Conservation (phyloP, 2,113 vertebrate species). For the Rutilus rutilus region DNA sequence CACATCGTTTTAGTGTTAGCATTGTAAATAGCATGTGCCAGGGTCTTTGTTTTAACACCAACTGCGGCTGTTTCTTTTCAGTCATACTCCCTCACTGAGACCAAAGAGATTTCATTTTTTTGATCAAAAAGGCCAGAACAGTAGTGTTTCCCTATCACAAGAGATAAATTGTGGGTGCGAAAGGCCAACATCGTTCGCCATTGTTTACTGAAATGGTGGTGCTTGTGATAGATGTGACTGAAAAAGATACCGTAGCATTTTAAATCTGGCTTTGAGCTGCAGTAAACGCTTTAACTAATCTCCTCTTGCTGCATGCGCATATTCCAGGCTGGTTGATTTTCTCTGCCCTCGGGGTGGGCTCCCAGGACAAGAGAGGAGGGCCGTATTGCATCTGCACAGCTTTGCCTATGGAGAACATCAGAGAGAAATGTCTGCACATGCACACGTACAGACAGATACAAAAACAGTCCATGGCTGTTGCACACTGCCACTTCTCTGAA, state of each 20-base stretch:
- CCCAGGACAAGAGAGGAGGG: constrained; percentile 7
- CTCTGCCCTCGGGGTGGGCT: constrained; percentile 27
- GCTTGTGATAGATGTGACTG: constrained; percentile 36
- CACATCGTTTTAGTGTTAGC: not conserved
- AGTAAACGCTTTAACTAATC: constrained; percentile 44
- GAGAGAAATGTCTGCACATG: not conserved
- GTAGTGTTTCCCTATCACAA: not conserved
- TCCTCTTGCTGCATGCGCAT: constrained; percentile 27
- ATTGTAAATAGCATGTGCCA: not conserved
- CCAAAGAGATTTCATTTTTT: constrained; percentile 21
- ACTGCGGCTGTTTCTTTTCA: constrained; percentile 12
- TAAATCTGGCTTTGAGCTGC: constrained; percentile 42
- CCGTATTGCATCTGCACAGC: not conserved
- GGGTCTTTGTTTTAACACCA: not conserved
- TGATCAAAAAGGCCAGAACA: constrained; percentile 22
- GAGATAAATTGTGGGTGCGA: constrained; percentile 22
- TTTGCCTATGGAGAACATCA: constrained; percentile 29
- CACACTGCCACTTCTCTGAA: constrained; percentile 24
- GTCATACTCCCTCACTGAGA: constrained; percentile 9
- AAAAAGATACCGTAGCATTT: constrained; percentile 28
- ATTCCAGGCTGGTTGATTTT: constrained; percentile 17
- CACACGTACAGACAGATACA: constrained; percentile 22
- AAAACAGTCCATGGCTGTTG: constrained; percentile 26
- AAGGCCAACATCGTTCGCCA: constrained; percentile 33
- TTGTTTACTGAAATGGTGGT: constrained; percentile 44